Percentiles rank a stretch among this genome's conserved stretches.
Evolutionary conservation across 2,888 invertebrate species (phyloP).

Genomic region (Orthosia gracilis): DNA sequence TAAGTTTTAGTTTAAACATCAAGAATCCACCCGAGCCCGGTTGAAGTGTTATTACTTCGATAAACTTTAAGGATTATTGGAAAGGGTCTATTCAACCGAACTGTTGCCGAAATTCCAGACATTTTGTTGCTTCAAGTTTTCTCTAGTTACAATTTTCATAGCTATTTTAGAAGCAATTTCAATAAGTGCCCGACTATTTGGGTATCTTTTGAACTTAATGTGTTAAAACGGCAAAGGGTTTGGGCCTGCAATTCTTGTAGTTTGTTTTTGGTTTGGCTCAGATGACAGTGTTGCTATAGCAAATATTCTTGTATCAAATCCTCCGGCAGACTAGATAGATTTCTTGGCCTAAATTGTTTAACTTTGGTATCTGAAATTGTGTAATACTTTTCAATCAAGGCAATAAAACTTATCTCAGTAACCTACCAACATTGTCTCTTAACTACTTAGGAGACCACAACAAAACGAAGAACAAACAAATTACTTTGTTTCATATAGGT

Average conservation of each 20-base stretch:
- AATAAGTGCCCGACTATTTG: constrained; percentile 12
- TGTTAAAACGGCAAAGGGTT: background rate
- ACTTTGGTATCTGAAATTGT: background rate
- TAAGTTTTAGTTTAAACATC: constrained; percentile 36
- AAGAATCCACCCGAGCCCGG: constrained; percentile 25
- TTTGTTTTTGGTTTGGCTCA: background rate
- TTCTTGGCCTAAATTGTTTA: background rate
- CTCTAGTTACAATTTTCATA: constrained; percentile 26
- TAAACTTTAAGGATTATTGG: constrained; percentile 42
- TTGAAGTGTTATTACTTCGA: constrained; percentile 53
- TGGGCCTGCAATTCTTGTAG: background rate
- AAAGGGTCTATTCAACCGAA: constrained; percentile 28
- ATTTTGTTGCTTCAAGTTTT: constrained; percentile 35
- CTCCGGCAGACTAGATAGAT: background rate
- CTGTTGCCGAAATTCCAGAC: constrained; percentile 22
- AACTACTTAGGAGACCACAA: background rate
- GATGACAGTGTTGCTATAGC: background rate
- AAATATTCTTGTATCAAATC: background rate
- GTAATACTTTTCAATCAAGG: background rate
- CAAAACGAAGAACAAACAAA: constrained; percentile 4
- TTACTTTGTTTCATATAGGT: background rate
- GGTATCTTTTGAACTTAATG: background rate
- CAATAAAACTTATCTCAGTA: background rate
- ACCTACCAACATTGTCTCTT: too few relatives aligned
- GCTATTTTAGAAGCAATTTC: constrained; percentile 33